Conservation (phyloP, 2,113 vertebrate genomes). For the Leptosomus discolor region DNA sequence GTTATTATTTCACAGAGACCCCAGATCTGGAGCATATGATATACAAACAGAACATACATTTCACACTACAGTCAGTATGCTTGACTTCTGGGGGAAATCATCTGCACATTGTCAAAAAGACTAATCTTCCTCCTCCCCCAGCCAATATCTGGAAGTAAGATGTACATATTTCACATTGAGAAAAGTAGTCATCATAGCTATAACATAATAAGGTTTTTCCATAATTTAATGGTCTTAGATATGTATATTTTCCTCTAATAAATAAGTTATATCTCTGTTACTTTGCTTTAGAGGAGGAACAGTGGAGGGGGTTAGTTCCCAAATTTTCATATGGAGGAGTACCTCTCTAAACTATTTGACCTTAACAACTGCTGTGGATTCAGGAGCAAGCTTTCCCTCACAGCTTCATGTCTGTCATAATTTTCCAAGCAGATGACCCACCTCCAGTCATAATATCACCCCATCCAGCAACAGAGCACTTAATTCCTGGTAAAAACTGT, state of each 20-base stretch:
- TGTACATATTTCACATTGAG: background rate
- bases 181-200: background rate
- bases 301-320: background rate
- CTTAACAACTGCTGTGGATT: background rate
- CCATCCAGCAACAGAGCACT: constrained; percentile 89
- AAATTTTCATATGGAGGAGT: background rate
- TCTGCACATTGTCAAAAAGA: background rate
- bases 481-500: constrained; percentile 74
- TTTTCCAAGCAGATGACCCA: constrained; percentile 31
- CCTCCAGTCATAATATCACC: constrained; percentile 58
- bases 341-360: background rate
- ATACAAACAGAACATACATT: background rate
- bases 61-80: background rate
- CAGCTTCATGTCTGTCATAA: background rate
- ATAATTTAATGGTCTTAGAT: background rate
- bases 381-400: background rate
- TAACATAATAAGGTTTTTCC: background rate
- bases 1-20: background rate
- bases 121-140: background rate
- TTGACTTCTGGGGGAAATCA: background rate
- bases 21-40: background rate
- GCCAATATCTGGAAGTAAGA: background rate
- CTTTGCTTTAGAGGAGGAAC: background rate
- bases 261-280: background rate
- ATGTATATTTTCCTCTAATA: background rate